These are phyloP conservation scores for Chiloscyllium plagiosum DNA, from an alignment of 2,113 vertebrate genomes.

Conservation along the genomic window DNA sequence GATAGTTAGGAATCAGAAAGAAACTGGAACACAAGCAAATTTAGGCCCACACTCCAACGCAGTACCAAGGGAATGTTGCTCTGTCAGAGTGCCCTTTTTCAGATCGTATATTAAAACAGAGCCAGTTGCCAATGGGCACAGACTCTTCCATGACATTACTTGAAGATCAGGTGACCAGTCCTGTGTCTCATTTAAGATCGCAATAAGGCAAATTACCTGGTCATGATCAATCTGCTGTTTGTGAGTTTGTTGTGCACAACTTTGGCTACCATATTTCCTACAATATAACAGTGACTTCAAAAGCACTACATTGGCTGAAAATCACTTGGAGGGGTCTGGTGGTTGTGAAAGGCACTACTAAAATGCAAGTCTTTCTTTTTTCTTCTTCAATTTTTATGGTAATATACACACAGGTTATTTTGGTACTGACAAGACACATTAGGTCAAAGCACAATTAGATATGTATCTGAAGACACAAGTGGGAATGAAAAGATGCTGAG, in stretches of 20 bases:
- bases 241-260: background rate
- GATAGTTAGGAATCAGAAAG: background rate
- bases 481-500: background rate
- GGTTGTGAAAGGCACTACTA: background rate
- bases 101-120: background rate
- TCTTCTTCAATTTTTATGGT: background rate
- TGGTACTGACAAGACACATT: background rate
- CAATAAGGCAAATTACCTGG: background rate
- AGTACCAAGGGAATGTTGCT: background rate
- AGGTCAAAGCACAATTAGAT: background rate
- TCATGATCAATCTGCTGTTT: background rate
- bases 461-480: background rate
- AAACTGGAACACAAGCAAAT: background rate
- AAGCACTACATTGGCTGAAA: background rate
- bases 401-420: background rate
- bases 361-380: background rate
- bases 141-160: background rate
- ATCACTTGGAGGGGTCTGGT: background rate
- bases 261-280: too few relatives aligned
- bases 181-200: background rate
- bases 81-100: background rate
- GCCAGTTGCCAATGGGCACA: background rate
- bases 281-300: too few relatives aligned
- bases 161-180: background rate
- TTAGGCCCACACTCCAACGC: background rate